Evolutionary conservation across 2,888 invertebrate species (phyloP), one percentile per base, ranked within the genome.

Genomic region (Diploptera punctata): DNA sequence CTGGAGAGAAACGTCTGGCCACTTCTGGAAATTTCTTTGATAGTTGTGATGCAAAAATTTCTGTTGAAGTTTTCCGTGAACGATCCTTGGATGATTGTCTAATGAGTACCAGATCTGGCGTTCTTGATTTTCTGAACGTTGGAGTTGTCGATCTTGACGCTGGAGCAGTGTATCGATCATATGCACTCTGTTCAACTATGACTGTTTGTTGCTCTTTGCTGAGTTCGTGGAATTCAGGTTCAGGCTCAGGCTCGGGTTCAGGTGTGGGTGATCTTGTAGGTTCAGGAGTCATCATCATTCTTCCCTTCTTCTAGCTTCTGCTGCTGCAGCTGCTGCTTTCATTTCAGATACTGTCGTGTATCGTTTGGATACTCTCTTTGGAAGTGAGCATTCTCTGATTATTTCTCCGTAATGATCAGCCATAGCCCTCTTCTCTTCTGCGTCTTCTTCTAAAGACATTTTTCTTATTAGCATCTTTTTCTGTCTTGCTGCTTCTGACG

Each of bases 331-430:
- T 0, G 88, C 86, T 73, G 85, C 86, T 78, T 87, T 89, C 67
- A 90, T 81, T 71, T 89, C 89, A 70, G 90, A 89, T 5, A 88
- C 87, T 77, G 88, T 88, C 24, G 90, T 83, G 77, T 89, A 90
- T 49, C 89, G 81, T 0, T 86, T 86, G 13, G 86, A 83, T 7
- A 84, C 80, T 78, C 84, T 86, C 75, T 85, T 86, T 71, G 82
- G 83, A n/a, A 92, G 89, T 16, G 92, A 90, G 78, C 90, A 90
- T 80, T 90, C 91, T 77, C 88, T 89, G 1, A 94, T 92, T 76
- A 94, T 90, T 80, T 91, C 93, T 19, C 92, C 91, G 78, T 94
- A 94, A 80, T 93, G 91, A 82, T 93, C 92, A 18, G 92, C 91
- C 0, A 91, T 89, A 0, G 90, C 90, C 80, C 86, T 88, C 0